Evolutionary conservation across 2,888 invertebrate genomes (phyloP), one percentile per base, ranked within the genome.

Genomic region (Alentia gelatinosa): DNA sequence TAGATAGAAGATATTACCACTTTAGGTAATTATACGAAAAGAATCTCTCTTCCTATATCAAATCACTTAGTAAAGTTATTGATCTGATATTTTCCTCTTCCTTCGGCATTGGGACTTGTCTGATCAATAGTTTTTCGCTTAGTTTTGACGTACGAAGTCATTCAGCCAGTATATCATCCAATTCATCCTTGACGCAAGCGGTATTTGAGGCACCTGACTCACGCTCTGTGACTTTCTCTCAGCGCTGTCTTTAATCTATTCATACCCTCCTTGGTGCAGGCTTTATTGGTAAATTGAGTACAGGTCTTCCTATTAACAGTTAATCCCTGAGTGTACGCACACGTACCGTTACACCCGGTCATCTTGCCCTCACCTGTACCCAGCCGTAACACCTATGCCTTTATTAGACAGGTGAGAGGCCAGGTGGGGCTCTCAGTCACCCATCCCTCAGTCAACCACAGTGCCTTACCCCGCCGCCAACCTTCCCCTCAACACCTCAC

Each of bases 261-360:
- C 56, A 19, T 5, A 4, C n/a, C 56, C 56, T 19, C 56, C 30
- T 68, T 26, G n/a, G 26, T 15, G 12, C 12, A 35, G 39, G 35
- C 39, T 39, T 79, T 79, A 79, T 79, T 79, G 79, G 79, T 37
- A 79, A 79, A 79, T 79, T 79, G 79, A 79, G 79, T 5, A 79
- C 37, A n/a, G 33, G 37, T 35, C 19, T 1, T 37, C 56, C 56
- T 56, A 56, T 26, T 30, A 12, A 26, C 26, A n/a, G 5, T 9
- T n/a, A 12, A 12, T 12, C 63, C 15, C n/a, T 19, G n/a, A 12
- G 5, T n/a, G 5, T 26, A 5, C n/a, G 5, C n/a, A 12, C 63
- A 5, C 12, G 5, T n/a, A 5, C 63, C n/a, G 5, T 5, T 9
- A 12, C 63, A 12, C n/a, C 12, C 12, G 5, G 19, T 63, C 63